Conservation (phyloP, 2,113 vertebrate species). For the Microcebus lehilahytsara region DNA sequence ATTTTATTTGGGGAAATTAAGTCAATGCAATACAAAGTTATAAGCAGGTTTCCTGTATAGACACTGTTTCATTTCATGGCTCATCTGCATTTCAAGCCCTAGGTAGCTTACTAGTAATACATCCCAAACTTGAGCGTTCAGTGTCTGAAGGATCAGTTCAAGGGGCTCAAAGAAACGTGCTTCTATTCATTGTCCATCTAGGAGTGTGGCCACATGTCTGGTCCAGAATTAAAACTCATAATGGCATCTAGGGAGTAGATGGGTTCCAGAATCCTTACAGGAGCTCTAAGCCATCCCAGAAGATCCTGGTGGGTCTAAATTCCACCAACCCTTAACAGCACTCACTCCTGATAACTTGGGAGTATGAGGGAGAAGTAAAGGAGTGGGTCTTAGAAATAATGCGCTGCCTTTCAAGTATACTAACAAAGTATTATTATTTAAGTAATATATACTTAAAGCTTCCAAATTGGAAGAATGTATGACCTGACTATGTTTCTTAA, state of each 20-base stretch:
- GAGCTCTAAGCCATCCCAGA: neutral
- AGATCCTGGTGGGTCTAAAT: neutral
- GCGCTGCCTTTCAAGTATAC: accelerated
- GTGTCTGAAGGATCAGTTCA: neutral
- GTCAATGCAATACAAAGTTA: neutral
- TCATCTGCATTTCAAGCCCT: neutral
- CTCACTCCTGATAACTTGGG: neutral
- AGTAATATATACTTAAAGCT: neutral
- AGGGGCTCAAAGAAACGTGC: neutral
- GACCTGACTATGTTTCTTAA: neutral
- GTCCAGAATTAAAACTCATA: conserved; percentile 46
- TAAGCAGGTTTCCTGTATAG: neutral
- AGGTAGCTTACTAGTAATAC: neutral
- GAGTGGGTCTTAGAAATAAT: neutral
- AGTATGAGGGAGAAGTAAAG: neutral
- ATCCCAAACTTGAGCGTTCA: neutral
- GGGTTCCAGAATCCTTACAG: conserved; percentile 20
- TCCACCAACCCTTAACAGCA: neutral
- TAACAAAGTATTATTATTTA: neutral
- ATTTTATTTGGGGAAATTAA: conserved; percentile 47
- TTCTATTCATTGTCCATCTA: neutral
- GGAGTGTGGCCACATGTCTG: neutral
- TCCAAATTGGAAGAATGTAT: neutral
- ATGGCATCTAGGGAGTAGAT: neutral
- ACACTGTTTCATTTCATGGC: neutral